These are phyloP conservation scores for Periophthalmodon schlosseri DNA, from an alignment of 2,113 vertebrate genomes.

Conservation along the genomic window DNA sequence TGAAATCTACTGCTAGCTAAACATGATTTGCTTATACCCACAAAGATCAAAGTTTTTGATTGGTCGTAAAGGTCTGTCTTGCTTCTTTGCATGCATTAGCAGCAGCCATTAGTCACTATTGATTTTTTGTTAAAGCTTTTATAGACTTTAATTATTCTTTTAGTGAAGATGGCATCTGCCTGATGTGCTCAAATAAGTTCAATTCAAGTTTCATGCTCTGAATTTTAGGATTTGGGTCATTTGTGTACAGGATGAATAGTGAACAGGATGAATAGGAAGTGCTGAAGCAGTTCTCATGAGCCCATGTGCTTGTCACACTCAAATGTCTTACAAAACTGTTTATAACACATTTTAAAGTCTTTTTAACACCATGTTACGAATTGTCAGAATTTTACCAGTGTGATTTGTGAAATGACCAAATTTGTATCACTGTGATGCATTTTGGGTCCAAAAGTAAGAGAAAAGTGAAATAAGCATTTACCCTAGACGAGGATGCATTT, in stretches of 20 bases:
- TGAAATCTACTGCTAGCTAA: neutral
- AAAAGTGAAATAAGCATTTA: conserved; percentile 13
- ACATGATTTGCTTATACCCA: neutral
- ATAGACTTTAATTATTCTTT: neutral
- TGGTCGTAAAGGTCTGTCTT: neutral
- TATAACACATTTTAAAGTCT: too few relatives aligned
- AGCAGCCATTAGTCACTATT: neutral
- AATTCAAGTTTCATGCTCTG: neutral
- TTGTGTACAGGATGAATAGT: neutral
- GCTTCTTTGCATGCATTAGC: neutral
- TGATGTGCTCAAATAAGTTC: neutral
- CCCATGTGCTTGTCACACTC: conserved; percentile 7
- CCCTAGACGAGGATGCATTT: neutral
- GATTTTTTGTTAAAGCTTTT: neutral
- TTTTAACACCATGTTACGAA: too few relatives aligned
- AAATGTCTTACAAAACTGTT: too few relatives aligned
- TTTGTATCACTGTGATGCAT: too few relatives aligned
- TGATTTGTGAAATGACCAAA: too few relatives aligned
- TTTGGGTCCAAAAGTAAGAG: too few relatives aligned
- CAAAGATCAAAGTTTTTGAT: neutral
- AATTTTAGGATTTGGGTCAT: neutral
- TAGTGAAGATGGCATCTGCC: neutral
- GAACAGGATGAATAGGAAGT: neutral
- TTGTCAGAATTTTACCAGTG: too few relatives aligned
- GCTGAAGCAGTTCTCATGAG: neutral